These are phyloP conservation scores for Phyto melanocephala DNA, from an alignment of 2,888 invertebrate genomes.

Conservation along the genomic window DNA sequence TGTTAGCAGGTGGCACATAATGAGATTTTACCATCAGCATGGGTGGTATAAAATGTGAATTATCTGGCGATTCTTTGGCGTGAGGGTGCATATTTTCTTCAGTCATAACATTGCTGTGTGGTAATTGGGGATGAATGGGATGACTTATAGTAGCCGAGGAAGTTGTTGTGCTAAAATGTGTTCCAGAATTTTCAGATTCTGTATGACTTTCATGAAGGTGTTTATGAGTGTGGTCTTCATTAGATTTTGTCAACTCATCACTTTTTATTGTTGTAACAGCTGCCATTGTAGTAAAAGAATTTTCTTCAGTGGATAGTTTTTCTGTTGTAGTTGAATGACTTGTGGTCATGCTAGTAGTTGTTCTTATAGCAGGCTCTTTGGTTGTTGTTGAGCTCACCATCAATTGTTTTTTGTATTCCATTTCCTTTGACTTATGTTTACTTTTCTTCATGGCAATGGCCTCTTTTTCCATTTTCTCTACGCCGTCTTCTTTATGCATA, in stretches of 20 bases:
- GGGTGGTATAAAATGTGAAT: constrained; percentile 78
- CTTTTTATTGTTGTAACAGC: background rate
- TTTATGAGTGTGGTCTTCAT: background rate
- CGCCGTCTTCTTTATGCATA: constrained; percentile 65
- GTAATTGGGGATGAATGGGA: constrained; percentile 76
- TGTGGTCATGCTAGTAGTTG: constrained; percentile 40
- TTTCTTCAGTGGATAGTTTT: constrained; percentile 52
- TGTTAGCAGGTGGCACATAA: constrained; percentile 75
- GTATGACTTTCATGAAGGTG: background rate
- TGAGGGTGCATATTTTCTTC: constrained; percentile 72
- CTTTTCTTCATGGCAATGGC: constrained; percentile 62
- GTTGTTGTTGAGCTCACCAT: constrained; percentile 16
- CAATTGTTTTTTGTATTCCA: constrained; percentile 36
- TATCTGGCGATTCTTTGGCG: constrained; percentile 75
- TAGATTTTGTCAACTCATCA: background rate
- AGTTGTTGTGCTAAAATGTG: constrained; percentile 14
- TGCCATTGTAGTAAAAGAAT: background rate
- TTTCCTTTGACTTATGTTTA: constrained; percentile 36
- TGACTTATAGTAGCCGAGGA: constrained; percentile 72
- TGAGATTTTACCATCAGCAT: constrained; percentile 79
- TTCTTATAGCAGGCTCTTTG: background rate
- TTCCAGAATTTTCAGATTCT: constrained; percentile 1
- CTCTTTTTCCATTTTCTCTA: constrained; percentile 73
- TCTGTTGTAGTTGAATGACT: constrained; percentile 54
- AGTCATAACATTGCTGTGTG: constrained; percentile 61